Percentiles rank a stretch among this genome's conserved stretches.
Evolutionary conservation across 2,888 invertebrate species (phyloP).

Genomic region (Dryococelus australis): DNA sequence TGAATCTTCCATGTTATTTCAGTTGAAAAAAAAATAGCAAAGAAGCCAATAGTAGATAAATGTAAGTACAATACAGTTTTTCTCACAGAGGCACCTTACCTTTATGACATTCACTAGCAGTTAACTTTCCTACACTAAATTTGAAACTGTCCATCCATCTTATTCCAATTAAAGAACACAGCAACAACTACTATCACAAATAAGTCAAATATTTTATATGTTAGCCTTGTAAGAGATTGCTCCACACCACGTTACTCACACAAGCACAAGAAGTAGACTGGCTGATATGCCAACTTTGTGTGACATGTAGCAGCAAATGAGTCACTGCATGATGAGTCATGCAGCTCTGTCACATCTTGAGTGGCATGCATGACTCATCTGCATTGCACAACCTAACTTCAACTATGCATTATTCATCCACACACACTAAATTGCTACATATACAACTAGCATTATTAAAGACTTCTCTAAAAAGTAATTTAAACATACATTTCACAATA

Average conservation of each 20-base stretch:
- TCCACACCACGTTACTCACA: no score
- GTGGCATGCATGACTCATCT: constrained; percentile 2
- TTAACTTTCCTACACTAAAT: background rate
- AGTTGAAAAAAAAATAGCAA: background rate
- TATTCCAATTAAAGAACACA: background rate
- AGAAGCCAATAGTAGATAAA: background rate
- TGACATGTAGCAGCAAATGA: background rate
- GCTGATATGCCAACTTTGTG: background rate
- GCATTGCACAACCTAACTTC: background rate
- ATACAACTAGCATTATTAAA: background rate
- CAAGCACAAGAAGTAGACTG: background rate
- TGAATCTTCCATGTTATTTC: background rate
- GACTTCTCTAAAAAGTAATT: background rate
- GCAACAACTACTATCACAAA: background rate
- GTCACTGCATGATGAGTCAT: background rate
- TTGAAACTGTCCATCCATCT: constrained; percentile 4
- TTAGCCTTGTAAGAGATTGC: no score
- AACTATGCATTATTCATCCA: background rate
- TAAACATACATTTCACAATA: background rate
- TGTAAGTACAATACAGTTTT: background rate
- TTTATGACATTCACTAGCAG: background rate
- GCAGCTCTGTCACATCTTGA: background rate
- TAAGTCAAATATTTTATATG: background rate
- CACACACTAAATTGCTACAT: background rate
- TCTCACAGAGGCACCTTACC: background rate